Conservation (phyloP, 2,888 invertebrate species). For the Steromphala cineraria region DNA sequence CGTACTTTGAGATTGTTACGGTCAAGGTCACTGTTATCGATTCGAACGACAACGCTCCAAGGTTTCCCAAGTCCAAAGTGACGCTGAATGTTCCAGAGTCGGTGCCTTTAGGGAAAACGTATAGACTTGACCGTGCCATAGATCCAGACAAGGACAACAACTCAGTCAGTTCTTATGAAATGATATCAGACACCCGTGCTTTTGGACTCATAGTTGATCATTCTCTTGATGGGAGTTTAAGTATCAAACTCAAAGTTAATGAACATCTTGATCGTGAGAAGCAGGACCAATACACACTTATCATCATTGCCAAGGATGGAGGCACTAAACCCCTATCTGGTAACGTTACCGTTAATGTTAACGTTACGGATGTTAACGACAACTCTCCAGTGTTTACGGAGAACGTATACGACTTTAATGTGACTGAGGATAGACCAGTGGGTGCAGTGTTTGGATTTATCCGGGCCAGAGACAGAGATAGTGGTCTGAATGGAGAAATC, state of each 20-base stretch:
- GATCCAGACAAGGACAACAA: constrained; percentile 41
- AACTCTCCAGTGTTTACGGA: constrained; percentile 58
- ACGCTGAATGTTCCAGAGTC: constrained; percentile 38
- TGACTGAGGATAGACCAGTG: constrained; percentile 51
- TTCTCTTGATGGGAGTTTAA: constrained; percentile 52
- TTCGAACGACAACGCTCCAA: constrained; percentile 47
- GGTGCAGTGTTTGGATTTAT: constrained; percentile 76
- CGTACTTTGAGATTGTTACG: constrained; percentile 41
- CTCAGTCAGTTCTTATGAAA: constrained; percentile 39
- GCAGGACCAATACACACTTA: constrained; percentile 47
- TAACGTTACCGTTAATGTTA: constrained; percentile 51
- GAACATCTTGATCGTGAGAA: constrained; percentile 56
- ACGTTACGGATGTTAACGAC: constrained; percentile 64
- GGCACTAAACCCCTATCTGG: constrained; percentile 50
- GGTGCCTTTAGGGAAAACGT: constrained; percentile 34
- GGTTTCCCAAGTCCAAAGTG: constrained; percentile 36
- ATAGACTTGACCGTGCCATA: constrained; percentile 39
- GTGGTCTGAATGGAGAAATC: constrained; percentile 83
- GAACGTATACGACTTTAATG: constrained; percentile 55
- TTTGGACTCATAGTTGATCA: constrained; percentile 42
- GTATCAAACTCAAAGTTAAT: constrained; percentile 49
- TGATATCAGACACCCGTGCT: constrained; percentile 33
- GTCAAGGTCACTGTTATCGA: constrained; percentile 43
- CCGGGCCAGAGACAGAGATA: constrained; percentile 89
- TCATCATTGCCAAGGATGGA: constrained; percentile 57